Evolutionary conservation across 2,113 vertebrate genomes (phyloP).

Genomic region (Xiphophorus hellerii): DNA sequence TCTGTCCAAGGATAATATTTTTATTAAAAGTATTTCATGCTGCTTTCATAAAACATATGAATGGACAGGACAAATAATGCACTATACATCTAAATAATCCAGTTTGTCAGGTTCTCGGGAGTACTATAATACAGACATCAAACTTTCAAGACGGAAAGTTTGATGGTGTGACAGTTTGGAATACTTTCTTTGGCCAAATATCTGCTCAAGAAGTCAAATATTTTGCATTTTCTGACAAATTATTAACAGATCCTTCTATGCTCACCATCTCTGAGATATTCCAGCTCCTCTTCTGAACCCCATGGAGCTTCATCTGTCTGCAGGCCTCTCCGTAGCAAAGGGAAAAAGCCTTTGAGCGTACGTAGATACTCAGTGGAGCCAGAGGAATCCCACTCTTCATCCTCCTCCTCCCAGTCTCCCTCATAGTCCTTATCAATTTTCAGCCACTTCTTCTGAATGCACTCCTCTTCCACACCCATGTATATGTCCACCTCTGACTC

Average conservation of each 20-base stretch:
- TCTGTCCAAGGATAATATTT: neutral
- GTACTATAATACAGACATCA: neutral
- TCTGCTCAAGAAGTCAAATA: neutral
- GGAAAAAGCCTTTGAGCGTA: constrained; percentile 64
- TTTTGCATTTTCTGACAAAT: neutral
- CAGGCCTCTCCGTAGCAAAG: constrained; percentile 67
- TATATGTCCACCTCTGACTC: constrained; percentile 70
- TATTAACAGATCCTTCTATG: neutral
- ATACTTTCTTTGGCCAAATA: neutral
- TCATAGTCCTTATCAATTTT: constrained; percentile 64
- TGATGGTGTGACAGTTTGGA: no score
- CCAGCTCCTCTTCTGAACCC: constrained; percentile 67
- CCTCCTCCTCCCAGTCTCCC: constrained; percentile 61
- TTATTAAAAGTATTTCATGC: neutral
- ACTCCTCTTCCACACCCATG: constrained; percentile 68
- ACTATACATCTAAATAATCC: no score
- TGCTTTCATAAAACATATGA: no score
- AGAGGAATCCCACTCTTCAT: constrained; percentile 66
- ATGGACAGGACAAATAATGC: no score
- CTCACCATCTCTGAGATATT: constrained; percentile 64
- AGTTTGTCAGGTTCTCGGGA: no score
- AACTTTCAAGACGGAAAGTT: no score
- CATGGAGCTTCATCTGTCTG: constrained; percentile 54
- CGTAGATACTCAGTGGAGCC: constrained; percentile 65
- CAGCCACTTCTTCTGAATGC: constrained; percentile 15